Evolutionary conservation across 2,888 invertebrate species (phyloP).

Genomic region (Melieria crassipennis): DNA sequence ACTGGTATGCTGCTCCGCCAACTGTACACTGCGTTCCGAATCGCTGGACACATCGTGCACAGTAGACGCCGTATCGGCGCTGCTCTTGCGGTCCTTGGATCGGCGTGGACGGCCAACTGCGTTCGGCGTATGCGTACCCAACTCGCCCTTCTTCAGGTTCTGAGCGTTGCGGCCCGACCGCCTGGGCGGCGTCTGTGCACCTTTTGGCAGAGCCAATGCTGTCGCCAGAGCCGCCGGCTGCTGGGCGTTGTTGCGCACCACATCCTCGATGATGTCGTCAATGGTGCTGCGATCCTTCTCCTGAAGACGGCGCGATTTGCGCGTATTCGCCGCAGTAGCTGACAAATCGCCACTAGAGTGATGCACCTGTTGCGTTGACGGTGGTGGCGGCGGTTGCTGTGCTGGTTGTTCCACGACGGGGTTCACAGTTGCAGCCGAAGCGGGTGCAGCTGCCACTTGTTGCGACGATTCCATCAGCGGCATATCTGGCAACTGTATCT

Average conservation of each 20-base stretch:
- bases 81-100: slow-evolving; percentile 72
- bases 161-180: slow-evolving; percentile 64
- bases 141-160: slow-evolving; percentile 55
- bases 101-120: slow-evolving; percentile 70
- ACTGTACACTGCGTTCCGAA: slow-evolving; percentile 15
- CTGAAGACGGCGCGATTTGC: slow-evolving; percentile 83
- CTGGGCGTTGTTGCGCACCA: slow-evolving; percentile 75
- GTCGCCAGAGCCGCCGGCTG: slow-evolving; percentile 38
- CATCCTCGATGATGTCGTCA: slow-evolving; percentile 91
- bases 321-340: slow-evolving; percentile 69
- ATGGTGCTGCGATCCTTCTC: slow-evolving; percentile 83
- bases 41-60: slow-evolving; percentile 33
- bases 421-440: background rate
- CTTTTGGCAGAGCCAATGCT: slow-evolving; percentile 52
- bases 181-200: slow-evolving; percentile 63
- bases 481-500: slow-evolving; percentile 27
- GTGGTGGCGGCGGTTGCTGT: slow-evolving; percentile 41
- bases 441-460: background rate
- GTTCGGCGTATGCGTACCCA: slow-evolving; percentile 32
- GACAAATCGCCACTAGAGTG: slow-evolving; percentile 2
- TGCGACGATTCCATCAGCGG: slow-evolving; percentile 43
- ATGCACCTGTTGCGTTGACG: too few species aligned
- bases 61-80: slow-evolving; percentile 71
- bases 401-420: background rate
- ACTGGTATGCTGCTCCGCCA: slow-evolving; percentile 40